Evolutionary conservation across 1,140 invertebrate species (phyloP).

Genomic region (Drosophila serrata): DNA sequence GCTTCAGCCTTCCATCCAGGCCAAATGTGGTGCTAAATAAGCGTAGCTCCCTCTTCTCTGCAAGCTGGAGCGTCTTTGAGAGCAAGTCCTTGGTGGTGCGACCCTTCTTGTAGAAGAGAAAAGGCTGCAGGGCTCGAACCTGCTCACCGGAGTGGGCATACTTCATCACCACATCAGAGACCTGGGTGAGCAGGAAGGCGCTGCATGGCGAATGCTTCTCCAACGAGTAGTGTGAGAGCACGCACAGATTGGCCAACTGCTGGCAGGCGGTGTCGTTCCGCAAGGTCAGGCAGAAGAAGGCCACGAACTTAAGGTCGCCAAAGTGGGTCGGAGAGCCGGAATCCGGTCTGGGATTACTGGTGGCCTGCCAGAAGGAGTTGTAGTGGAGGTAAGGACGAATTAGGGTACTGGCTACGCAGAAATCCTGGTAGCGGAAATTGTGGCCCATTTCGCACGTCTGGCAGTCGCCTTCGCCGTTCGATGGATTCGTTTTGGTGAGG

Average conservation of each 20-base stretch:
- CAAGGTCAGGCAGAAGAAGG: constrained; percentile 78
- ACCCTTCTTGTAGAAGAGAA: constrained; percentile 86
- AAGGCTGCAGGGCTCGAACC: constrained; percentile 85
- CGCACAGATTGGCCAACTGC: constrained; percentile 90
- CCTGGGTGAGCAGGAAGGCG: constrained; percentile 86
- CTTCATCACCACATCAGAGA: constrained; percentile 83
- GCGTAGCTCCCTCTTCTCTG: constrained; percentile 47
- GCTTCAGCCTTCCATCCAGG: constrained; percentile 58
- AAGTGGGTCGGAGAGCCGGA: constrained; percentile 46
- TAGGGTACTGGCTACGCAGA: constrained; percentile 73
- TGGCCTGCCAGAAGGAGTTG: constrained; percentile 73
- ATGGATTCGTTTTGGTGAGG: constrained; percentile 43
- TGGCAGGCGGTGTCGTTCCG: constrained; percentile 87
- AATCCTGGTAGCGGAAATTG: constrained; percentile 74
- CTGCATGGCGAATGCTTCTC: constrained; percentile 86
- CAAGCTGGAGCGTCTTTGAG: constrained; percentile 50
- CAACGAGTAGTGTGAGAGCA: constrained; percentile 86
- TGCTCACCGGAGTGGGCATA: constrained; percentile 82
- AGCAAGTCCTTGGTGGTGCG: constrained; percentile 85
- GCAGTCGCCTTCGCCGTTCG: constrained; percentile 53
- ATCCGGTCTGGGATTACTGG: constrained; percentile 14
- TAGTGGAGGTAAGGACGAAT: constrained; percentile 78
- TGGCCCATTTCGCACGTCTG: constrained; percentile 58
- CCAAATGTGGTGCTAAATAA: constrained; percentile 81
- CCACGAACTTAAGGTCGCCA: constrained; percentile 80